phyloP scores from a whole-genome alignment of 2,797 vertebrate genomes.

The Acrossocheilus fasciatus region DNA sequence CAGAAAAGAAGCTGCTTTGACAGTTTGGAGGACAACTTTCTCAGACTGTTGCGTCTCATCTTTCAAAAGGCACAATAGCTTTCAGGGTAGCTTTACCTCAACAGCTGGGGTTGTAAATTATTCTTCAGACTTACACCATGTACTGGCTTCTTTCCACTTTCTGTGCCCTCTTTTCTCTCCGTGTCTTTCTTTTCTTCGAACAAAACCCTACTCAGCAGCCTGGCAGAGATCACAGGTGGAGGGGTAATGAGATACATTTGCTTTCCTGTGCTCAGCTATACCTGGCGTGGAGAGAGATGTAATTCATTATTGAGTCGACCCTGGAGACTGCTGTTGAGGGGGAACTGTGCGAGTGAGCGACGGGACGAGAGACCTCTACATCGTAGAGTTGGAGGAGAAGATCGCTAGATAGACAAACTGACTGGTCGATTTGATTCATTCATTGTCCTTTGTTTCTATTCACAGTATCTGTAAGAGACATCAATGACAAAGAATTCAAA shows the following conservation, averaged over 20 bases:
- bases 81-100: conserved; percentile 40
- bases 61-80: conserved; percentile 31
- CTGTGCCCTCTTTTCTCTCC: conserved; percentile 1
- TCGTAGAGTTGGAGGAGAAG: background rate
- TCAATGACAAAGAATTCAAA: background rate
- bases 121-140: conserved; percentile 39
- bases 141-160: conserved; percentile 31
- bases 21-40: conserved; percentile 38
- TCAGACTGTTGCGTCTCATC: conserved; percentile 27
- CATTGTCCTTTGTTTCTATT: background rate
- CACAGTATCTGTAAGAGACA: background rate
- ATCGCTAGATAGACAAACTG: background rate
- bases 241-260: conserved; percentile 70
- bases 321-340: conserved; percentile 61
- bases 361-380: background rate
- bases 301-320: conserved; percentile 76
- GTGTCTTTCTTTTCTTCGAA: conserved; percentile 39
- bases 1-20: conserved; percentile 23
- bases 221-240: conserved; percentile 72
- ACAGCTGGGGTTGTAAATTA: conserved; percentile 35
- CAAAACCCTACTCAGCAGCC: conserved; percentile 46
- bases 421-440: background rate
- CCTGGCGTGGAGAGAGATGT: conserved; percentile 73
- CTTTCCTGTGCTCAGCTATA: conserved; percentile 68
- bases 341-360: conserved; percentile 29